These are phyloP conservation scores for Hirundichthys speculiger DNA, from an alignment of 2,113 vertebrate genomes.

Conservation along the genomic window DNA sequence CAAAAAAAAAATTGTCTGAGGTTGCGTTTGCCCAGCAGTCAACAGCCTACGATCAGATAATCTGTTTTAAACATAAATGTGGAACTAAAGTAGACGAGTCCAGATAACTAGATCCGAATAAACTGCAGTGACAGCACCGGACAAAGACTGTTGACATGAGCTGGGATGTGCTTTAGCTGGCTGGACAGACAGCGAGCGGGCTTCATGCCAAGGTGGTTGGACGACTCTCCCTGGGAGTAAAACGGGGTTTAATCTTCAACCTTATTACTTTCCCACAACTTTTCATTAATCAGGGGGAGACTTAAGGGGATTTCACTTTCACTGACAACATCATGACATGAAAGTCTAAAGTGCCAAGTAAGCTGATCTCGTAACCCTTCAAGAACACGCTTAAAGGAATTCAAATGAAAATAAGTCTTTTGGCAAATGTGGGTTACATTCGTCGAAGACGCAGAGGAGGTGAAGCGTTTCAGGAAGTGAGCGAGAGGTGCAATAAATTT, in stretches of 20 bases:
- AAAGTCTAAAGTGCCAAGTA: slow-evolving; percentile 1
- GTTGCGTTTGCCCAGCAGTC: too few relatives aligned
- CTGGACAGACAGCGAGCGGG: slow-evolving; percentile 5
- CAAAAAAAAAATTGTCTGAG: too few relatives aligned
- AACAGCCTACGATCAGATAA: too few relatives aligned
- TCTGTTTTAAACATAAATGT: too few relatives aligned
- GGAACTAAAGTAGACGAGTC: too few relatives aligned
- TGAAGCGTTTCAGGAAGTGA: too few relatives aligned
- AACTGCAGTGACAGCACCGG: too few relatives aligned
- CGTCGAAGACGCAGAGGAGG: too few relatives aligned
- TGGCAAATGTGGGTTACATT: not conserved
- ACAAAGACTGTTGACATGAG: too few relatives aligned
- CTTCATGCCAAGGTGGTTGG: slow-evolving; percentile 23
- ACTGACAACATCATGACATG: slow-evolving; percentile 25
- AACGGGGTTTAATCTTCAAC: slow-evolving; percentile 58
- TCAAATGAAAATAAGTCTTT: not conserved
- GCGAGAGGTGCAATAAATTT: too few relatives aligned
- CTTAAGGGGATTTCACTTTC: slow-evolving; percentile 49
- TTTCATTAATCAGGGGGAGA: slow-evolving; percentile 54
- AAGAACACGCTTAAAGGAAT: not conserved
- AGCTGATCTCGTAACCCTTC: not conserved
- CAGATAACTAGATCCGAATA: too few relatives aligned
- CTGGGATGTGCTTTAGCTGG: too few relatives aligned
- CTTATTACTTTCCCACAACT: slow-evolving; percentile 48
- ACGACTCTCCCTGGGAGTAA: slow-evolving; percentile 6